phyloP scores from a whole-genome alignment of 64 coral and sea anemone species.

The Montipora sp. region DNA sequence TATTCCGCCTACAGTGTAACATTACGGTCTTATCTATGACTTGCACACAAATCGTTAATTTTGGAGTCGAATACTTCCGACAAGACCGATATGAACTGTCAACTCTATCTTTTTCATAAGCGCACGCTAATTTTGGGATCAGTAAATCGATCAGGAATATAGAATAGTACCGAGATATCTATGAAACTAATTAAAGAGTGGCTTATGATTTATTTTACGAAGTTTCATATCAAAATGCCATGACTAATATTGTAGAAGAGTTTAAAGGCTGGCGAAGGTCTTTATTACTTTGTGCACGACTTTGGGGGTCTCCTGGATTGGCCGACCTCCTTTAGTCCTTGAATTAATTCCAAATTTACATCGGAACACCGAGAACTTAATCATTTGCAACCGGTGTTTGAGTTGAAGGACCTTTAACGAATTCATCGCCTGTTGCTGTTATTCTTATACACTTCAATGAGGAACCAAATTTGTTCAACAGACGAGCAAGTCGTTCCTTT shows the following conservation, averaged over 20 bases:
- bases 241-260: background rate
- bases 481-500: background rate
- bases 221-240: background rate
- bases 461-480: slow-evolving; percentile 6
- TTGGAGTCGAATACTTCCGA: slow-evolving; percentile 32
- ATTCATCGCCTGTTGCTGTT: slow-evolving; percentile 26
- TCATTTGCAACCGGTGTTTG: background rate
- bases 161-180: background rate
- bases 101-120: background rate
- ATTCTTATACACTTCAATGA: background rate
- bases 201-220: background rate
- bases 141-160: background rate
- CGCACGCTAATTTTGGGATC: background rate
- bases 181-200: slow-evolving; percentile 17
- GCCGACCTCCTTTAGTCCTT: too few species aligned
- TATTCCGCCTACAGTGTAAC: slow-evolving; percentile 9
- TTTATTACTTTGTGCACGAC: background rate
- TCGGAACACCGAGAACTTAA: too few species aligned
- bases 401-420: background rate
- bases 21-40: slow-evolving; percentile 41
- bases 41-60: slow-evolving; percentile 25
- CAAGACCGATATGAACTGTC: background rate
- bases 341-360: background rate
- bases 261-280: background rate
- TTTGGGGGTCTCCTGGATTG: too few species aligned